Evolutionary conservation across 2,113 vertebrate genomes (phyloP), one percentile per base, ranked within the genome.

Genomic region (Pimephales promelas): DNA sequence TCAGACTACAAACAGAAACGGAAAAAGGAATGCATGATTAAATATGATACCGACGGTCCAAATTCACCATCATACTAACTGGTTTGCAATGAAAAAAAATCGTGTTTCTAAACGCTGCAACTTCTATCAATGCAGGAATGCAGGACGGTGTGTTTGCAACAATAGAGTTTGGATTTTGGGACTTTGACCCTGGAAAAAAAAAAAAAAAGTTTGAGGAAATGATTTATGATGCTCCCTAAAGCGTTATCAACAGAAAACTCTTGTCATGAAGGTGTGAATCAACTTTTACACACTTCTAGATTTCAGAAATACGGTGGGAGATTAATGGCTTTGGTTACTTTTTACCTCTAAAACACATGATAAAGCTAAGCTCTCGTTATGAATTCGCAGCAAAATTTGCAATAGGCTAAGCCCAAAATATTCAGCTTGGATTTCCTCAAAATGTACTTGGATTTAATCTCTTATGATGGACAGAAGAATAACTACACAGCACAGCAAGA

Each of bases 111-210:
- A 74, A 3, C 2, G 6, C 47, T 20, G 57, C 74, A 34, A n/a
- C 31, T 34, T 49, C 40, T n/a, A 31, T 49, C 40, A 61, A 70
- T 66, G 83, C 77, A 84, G 75, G 81, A 79, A 86, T 76, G 57
- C 64, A 57, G 36, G 72, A 84, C 64, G 22, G 47, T 0, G 0
- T 89, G 88, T 52, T 52, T 31, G 52, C 26, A 16, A 47, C n/a
- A 18, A 20, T 18, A 66, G 85, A 88, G 90, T 86, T 85, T 64
- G 72, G 84, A 73, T 86, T 81, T 80, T 84, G 78, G 83, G 84
- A 90, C 92, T 91, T 90, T 91, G 87, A 36, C 70, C 83, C 2
- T 45, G 83, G 82, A 45, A 62, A 62, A 84, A 40, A 40, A 85
- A 45, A 62, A 62, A 84, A 40, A 40, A 85, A 78, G 84, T 85